Conservation (phyloP, 2,888 invertebrate species). For the Alitta virens region DNA sequence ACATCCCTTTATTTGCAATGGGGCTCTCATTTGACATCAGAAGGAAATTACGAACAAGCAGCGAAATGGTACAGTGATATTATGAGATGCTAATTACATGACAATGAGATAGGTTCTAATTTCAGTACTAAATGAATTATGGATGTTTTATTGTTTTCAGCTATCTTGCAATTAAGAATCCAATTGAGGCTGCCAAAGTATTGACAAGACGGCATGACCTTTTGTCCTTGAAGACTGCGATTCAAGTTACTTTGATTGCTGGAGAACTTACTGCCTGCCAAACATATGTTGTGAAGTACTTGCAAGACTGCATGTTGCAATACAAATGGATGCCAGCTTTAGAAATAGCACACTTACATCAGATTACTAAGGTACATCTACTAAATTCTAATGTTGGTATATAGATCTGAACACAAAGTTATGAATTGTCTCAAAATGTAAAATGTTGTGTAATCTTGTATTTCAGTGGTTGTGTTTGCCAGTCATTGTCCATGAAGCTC, state of each 20-base stretch:
- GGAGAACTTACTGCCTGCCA: constrained; percentile 42
- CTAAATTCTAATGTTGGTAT: too few species aligned
- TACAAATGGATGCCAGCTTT: constrained; percentile 43
- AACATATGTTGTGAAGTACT: constrained; percentile 41
- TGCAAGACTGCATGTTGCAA: constrained; percentile 40
- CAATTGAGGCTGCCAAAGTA: constrained; percentile 65
- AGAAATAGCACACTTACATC: constrained; percentile 36
- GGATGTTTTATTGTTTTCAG: constrained; percentile 57
- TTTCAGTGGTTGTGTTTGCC: not conserved
- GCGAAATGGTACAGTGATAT: constrained; percentile 52
- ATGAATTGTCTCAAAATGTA: not conserved
- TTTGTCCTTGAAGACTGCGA: constrained; percentile 63
- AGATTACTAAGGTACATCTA: constrained; percentile 36
- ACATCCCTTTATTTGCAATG: constrained; percentile 47
- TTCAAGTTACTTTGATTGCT: constrained; percentile 62
- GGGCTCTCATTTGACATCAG: constrained; percentile 47
- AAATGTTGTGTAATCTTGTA: not conserved
- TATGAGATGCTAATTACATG: too few species aligned
- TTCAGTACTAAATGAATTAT: too few species aligned
- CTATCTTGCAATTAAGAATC: constrained; percentile 63
- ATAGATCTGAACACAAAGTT: too few species aligned
- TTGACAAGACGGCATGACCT: constrained; percentile 64
- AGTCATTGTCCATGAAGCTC: too few species aligned
- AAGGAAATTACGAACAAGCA: constrained; percentile 56
- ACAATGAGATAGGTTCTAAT: too few species aligned